These are phyloP conservation scores for Drosophila parthenogenetica DNA, from an alignment of 2,888 invertebrate species.

Conservation along the genomic window DNA sequence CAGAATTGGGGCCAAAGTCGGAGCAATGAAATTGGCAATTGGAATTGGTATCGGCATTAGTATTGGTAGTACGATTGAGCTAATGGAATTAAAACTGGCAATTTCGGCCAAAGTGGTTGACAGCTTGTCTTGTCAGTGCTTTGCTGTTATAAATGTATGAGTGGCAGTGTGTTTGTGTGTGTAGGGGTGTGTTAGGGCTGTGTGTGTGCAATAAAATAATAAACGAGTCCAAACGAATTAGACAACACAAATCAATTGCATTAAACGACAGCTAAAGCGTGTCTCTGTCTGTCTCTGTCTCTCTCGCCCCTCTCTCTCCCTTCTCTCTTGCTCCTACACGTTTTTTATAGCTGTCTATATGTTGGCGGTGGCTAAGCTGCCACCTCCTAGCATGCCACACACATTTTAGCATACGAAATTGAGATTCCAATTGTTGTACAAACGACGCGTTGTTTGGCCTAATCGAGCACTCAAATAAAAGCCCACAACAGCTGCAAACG, in stretches of 20 bases:
- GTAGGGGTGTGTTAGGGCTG: not conserved
- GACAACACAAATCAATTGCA: conserved; percentile 75
- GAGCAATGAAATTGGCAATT: not conserved
- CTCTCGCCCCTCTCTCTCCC: not conserved
- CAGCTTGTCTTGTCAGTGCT: conserved; percentile 51
- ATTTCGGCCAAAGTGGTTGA: conserved; percentile 65
- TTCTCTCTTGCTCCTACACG: not conserved
- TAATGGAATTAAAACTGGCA: conserved; percentile 80
- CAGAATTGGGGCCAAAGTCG: conserved; percentile 14
- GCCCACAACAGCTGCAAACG: conserved; percentile 73
- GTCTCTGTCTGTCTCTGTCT: conserved; percentile 8
- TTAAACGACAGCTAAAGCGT: conserved; percentile 66
- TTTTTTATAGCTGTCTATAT: not conserved
- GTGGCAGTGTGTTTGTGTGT: conserved; percentile 6
- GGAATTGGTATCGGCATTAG: not conserved
- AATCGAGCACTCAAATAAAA: conserved; percentile 68
- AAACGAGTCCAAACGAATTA: conserved; percentile 67
- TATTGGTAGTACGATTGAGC: conserved; percentile 30
- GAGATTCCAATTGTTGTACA: conserved; percentile 52
- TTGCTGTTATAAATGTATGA: not conserved
- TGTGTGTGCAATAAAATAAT: conserved; percentile 41
- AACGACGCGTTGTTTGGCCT: conserved; percentile 40
- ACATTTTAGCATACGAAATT: conserved; percentile 58
- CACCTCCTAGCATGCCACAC: conserved; percentile 15
- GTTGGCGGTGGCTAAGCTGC: conserved; percentile 31